Conservation (phyloP, 2,888 invertebrate species). For the Phengaris arion region DNA sequence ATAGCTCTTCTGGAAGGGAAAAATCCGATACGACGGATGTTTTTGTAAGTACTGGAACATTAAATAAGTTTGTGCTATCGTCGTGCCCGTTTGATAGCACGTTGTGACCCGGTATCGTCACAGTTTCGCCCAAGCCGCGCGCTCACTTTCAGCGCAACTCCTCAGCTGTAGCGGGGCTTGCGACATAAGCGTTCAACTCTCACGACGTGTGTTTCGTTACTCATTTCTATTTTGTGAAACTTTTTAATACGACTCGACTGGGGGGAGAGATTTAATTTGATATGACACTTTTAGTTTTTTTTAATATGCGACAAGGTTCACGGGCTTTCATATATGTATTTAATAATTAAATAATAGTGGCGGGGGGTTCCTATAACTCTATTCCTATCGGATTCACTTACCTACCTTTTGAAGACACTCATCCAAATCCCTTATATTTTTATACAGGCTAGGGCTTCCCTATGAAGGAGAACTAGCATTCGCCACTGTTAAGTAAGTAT, state of each 20-base stretch:
- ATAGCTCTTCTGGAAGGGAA: not conserved
- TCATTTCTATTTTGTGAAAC: slow-evolving; percentile 11
- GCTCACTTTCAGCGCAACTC: slow-evolving; percentile 56
- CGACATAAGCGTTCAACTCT: slow-evolving; percentile 29
- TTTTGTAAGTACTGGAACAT: not conserved
- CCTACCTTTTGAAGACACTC: no score
- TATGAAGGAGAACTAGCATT: no score
- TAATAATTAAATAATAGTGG: no score
- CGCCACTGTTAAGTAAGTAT: not conserved
- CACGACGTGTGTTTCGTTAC: slow-evolving; percentile 19
- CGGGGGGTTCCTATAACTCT: no score
- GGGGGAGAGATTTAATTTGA: not conserved
- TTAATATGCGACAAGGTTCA: not conserved
- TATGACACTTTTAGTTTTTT: not conserved
- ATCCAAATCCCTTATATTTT: no score
- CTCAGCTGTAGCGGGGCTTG: slow-evolving; percentile 46
- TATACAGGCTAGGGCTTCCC: no score
- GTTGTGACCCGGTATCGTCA: slow-evolving; percentile 61
- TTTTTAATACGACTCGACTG: not conserved
- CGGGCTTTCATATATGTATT: not conserved
- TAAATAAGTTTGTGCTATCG: slow-evolving; percentile 12
- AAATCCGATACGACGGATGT: not conserved
- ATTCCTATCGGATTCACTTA: no score
- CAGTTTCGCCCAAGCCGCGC: slow-evolving; percentile 63
- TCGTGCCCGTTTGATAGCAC: slow-evolving; percentile 47